A percentile compares a stretch with the other conserved stretches of the same genome.
Conservation (phyloP, 2,113 vertebrate species). For the Sinocyclocheilus anshuiensis region DNA sequence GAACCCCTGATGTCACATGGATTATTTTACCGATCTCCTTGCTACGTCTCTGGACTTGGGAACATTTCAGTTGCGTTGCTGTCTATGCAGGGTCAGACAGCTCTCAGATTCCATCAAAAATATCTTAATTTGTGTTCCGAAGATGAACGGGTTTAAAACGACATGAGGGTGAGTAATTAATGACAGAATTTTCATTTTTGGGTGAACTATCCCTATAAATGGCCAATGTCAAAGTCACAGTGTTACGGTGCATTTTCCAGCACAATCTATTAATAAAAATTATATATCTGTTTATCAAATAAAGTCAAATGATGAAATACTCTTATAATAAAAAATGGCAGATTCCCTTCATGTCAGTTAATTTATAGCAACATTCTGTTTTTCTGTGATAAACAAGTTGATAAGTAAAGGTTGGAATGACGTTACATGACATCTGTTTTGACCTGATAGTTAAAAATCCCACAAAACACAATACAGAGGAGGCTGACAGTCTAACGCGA, state of each 20-base stretch:
- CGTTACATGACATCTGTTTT: neutral
- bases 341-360: neutral
- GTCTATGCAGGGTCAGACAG: too few relatives aligned
- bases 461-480: neutral
- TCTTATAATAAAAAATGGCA: neutral
- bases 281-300: slow-evolving; percentile 35
- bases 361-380: neutral
- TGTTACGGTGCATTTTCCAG: neutral
- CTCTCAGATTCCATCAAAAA: too few relatives aligned
- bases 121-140: too few relatives aligned
- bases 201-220: neutral
- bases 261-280: slow-evolving; percentile 39
- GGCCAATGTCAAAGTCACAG: neutral
- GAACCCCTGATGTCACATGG: too few relatives aligned
- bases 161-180: too few relatives aligned
- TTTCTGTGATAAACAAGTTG: neutral
- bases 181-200: too few relatives aligned
- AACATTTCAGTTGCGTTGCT: too few relatives aligned
- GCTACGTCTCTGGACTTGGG: too few relatives aligned
- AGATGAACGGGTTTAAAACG: too few relatives aligned
- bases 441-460: slow-evolving; percentile 3
- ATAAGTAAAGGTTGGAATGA: neutral
- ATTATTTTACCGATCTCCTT: too few relatives aligned
- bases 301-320: neutral
- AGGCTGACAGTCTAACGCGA: neutral